These are phyloP conservation scores for Rousettus madagascariensis DNA, from an alignment of 2,797 vertebrate species.

Conservation along the genomic window DNA sequence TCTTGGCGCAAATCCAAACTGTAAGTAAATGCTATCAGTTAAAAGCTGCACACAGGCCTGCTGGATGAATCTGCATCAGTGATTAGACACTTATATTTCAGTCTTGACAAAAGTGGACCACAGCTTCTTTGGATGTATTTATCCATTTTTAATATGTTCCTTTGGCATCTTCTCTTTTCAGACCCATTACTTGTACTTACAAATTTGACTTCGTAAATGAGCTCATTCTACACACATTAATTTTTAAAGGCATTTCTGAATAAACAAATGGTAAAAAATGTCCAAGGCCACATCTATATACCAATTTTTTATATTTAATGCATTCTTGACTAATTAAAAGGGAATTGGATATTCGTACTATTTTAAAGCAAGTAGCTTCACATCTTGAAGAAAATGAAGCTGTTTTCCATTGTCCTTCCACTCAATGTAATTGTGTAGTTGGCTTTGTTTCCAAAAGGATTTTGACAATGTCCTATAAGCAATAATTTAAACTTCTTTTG, in stretches of 20 bases:
- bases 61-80: conserved; percentile 26
- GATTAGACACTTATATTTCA: conserved; percentile 47
- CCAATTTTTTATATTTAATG: conserved; percentile 37
- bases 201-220: conserved; percentile 54
- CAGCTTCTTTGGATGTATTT: conserved; percentile 53
- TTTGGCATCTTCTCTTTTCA: conserved; percentile 54
- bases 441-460: conserved; percentile 56
- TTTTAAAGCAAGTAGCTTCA: conserved; percentile 32
- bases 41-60: conserved; percentile 49
- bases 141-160: conserved; percentile 6
- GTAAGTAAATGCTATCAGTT: conserved; percentile 60
- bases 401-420: conserved; percentile 56
- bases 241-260: conserved; percentile 73
- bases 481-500: background rate
- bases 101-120: conserved; percentile 48
- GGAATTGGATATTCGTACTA: background rate
- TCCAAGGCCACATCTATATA: background rate
- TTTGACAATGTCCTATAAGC: conserved; percentile 38
- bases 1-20: conserved; percentile 45
- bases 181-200: conserved; percentile 55
- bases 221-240: conserved; percentile 1
- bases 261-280: conserved; percentile 49
- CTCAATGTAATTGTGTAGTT: conserved; percentile 41
- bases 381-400: conserved; percentile 28
- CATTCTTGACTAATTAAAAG: conserved; percentile 50